Evolutionary conservation across 2,797 vertebrate genomes (phyloP).

Genomic region (Tolypeutes matacus): DNA sequence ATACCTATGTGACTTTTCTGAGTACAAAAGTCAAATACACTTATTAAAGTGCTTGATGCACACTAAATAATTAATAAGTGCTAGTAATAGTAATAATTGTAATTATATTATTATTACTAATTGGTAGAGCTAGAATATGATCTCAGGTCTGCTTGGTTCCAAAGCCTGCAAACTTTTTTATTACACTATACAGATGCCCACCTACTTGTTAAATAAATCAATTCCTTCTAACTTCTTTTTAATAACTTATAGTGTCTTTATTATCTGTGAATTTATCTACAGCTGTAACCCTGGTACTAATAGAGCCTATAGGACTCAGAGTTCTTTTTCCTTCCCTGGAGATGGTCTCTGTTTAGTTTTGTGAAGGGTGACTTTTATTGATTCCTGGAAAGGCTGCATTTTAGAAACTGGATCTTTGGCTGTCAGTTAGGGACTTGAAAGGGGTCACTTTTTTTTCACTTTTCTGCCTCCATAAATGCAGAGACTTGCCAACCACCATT

Average conservation of each 20-base stretch:
- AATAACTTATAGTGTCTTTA: background rate
- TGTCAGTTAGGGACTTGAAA: slow-evolving; percentile 72
- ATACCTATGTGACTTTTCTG: background rate
- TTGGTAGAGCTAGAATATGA: background rate
- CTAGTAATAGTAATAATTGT: background rate
- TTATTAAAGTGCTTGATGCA: background rate
- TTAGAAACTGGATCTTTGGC: slow-evolving; percentile 78
- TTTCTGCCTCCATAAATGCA: slow-evolving; percentile 67
- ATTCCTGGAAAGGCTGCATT: slow-evolving; percentile 77
- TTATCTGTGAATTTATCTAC: background rate
- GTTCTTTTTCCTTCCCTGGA: background rate
- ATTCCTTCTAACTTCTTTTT: background rate
- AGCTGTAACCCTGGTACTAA: background rate
- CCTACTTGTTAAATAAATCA: background rate
- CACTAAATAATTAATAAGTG: slow-evolving; percentile 3
- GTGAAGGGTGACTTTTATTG: slow-evolving; percentile 64
- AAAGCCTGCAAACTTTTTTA: background rate
- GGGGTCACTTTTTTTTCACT: slow-evolving; percentile 69
- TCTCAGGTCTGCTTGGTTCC: background rate
- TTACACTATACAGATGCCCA: background rate
- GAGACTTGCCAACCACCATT: slow-evolving; percentile 78
- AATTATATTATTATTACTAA: slow-evolving; percentile 49
- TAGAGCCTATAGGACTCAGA: background rate
- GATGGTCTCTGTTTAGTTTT: slow-evolving; percentile 34
- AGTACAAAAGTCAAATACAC: background rate